These are phyloP conservation scores for Argyresthia albistria DNA, from an alignment of 2,888 invertebrate genomes.

Conservation along the genomic window DNA sequence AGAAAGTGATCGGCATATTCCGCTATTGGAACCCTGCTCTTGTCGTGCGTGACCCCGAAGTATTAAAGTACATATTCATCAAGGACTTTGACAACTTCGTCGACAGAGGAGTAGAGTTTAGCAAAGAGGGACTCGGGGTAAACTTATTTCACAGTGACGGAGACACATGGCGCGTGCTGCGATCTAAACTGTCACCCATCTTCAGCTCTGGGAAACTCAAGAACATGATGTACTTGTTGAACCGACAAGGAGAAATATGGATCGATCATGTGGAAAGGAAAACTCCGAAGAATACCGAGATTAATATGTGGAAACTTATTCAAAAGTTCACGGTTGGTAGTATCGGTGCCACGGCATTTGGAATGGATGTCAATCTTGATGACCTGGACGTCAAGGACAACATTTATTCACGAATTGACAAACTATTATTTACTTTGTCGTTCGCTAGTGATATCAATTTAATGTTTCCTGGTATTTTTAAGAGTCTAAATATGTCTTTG, in stretches of 20 bases:
- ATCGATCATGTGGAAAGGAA: constrained; percentile 3
- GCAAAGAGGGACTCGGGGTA: constrained; percentile 9
- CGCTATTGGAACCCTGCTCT: constrained; percentile 7
- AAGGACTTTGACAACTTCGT: constrained; percentile 10
- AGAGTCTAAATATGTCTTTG: constrained; percentile 7
- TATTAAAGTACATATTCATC: constrained; percentile 9
- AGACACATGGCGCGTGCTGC: constrained; percentile 11
- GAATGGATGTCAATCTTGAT: constrained; percentile 8
- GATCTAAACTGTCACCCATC: constrained; percentile 8
- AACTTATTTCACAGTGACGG: constrained; percentile 11
- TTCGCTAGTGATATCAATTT: constrained; percentile 5
- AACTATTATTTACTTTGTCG: constrained; percentile 5
- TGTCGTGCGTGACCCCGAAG: constrained; percentile 8
- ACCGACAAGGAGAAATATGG: constrained; percentile 6
- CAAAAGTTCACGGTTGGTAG: constrained; percentile 8
- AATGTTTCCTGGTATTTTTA: constrained; percentile 8
- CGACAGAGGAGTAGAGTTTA: constrained; percentile 10
- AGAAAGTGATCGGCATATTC: constrained; percentile 10
- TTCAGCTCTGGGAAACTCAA: constrained; percentile 10
- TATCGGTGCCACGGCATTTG: constrained; percentile 11
- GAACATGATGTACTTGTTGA: constrained; percentile 9
- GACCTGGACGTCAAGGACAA: constrained; percentile 2
- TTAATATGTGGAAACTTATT: constrained; percentile 5
- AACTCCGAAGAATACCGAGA: constrained; percentile 1
- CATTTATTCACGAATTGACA: constrained; percentile 6